Evolutionary conservation across 2,113 vertebrate species (phyloP), one percentile per base, ranked within the genome.

Genomic region (Actinemys pallida): DNA sequence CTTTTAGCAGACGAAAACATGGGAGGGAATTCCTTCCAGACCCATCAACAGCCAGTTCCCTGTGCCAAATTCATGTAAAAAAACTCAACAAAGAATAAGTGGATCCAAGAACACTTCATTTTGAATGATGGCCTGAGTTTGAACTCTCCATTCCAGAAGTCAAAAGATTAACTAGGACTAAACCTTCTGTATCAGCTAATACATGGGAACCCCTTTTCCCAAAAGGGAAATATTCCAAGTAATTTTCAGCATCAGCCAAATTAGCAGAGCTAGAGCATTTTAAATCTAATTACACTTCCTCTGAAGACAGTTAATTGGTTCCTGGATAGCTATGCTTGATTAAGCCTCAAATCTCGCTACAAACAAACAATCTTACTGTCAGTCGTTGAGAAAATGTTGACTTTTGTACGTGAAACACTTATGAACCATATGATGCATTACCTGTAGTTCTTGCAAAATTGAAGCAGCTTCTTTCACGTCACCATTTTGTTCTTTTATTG

Each of bases 381-480:
- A 56, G 35, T 16, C 79, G n/a, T 49, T 95, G 47, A 19, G 35
- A 91, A 83, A 92, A 39, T 5, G 83, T 1, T 75, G 29, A 35
- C 9, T 62, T 84, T 57, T 39, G 52, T 6, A 81, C 24, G 39
- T 75, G 39, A 92, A 2, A 5, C 7, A 65, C 4, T 24, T 47
- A 22, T 53, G 72, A 82, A 84, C 31, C 69, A 79, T 11, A 3
- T 8, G 85, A n/a, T 0, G 3, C 0, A 1, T 97, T 97, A 99
- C 99, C 99, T 99, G 99, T 86, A 99, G 95, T 85, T 99, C 99
- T 16, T 99, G 99, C 90, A 99, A 98, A 97, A 99, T 99, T 29
- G 99, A 97, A 54, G 99, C 99, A 45, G 99, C 99, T 94, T 99
- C 99, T 95, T 99, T 99, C 89, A 99, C 99, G 0, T 99, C 99